These are phyloP conservation scores for Apamea epomidion DNA, from an alignment of 2,888 invertebrate genomes.

Conservation along the genomic window DNA sequence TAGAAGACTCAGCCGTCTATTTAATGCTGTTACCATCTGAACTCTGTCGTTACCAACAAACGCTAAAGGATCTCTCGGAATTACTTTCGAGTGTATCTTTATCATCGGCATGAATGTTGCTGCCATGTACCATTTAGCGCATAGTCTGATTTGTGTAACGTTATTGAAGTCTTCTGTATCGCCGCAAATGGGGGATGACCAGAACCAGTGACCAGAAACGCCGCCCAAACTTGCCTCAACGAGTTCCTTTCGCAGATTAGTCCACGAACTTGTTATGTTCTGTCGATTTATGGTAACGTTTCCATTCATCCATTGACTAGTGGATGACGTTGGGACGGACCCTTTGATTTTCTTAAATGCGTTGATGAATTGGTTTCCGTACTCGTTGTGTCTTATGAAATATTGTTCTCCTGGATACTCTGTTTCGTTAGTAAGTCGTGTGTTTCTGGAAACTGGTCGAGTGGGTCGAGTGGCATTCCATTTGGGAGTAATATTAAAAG, in stretches of 20 bases:
- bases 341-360: constrained; percentile 74
- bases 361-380: constrained; percentile 87
- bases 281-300: constrained; percentile 83
- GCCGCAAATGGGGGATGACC: constrained; percentile 91
- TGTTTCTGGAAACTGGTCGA: constrained; percentile 3
- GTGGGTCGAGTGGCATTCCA: constrained; percentile 83
- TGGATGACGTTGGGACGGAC: constrained; percentile 72
- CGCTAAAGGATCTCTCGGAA: constrained; percentile 84
- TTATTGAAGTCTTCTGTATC: constrained; percentile 84
- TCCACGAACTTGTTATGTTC: constrained; percentile 91
- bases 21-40: constrained; percentile 84
- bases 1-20: constrained; percentile 86
- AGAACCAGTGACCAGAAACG: constrained; percentile 86
- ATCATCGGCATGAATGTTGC: constrained; percentile 92
- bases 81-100: constrained; percentile 85
- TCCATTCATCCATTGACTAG: constrained; percentile 81
- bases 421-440: constrained; percentile 71
- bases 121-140: constrained; percentile 93
- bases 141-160: constrained; percentile 85
- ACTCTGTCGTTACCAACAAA: constrained; percentile 84
- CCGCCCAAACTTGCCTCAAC: constrained; percentile 87
- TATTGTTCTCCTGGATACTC: constrained; percentile 75
- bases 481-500: constrained; percentile 86
- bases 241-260: constrained; percentile 88
- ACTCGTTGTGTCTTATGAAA: constrained; percentile 89